A percentile compares a stretch with the other conserved stretches of the same genome.
These are phyloP conservation scores for Acropora yongei DNA, from an alignment of 64 coral and sea anemone genomes.

Conservation along the genomic window DNA sequence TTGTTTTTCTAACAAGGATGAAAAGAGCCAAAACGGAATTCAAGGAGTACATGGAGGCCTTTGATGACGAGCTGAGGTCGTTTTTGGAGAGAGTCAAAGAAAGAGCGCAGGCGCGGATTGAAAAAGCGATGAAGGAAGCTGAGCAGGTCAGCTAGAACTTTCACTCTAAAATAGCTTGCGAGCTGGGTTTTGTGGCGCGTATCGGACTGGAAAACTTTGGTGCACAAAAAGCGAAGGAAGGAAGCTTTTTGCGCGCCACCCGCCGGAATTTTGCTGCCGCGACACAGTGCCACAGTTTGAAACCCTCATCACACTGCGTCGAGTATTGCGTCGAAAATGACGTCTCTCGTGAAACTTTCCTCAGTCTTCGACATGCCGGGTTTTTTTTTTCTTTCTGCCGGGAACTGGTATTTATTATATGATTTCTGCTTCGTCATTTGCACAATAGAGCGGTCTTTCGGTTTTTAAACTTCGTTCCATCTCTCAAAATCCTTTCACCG, in stretches of 20 bases:
- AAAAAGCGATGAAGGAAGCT: slow-evolving; percentile 89
- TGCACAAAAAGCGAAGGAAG: no score
- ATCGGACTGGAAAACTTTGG: no score
- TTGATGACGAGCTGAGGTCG: slow-evolving; percentile 89
- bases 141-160: slow-evolving; percentile 73
- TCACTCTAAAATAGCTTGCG: background rate
- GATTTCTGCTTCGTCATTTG: background rate
- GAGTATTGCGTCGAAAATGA: no score
- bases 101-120: slow-evolving; percentile 89
- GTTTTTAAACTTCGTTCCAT: background rate
- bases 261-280: no score
- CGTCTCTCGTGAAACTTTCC: no score
- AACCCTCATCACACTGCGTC: no score
- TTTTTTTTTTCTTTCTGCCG: no score
- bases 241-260: no score
- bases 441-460: background rate
- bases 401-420: no score
- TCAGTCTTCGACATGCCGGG: no score
- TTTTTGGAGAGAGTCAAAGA: slow-evolving; percentile 89
- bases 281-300: no score
- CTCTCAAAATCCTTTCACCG: background rate
- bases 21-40: slow-evolving; percentile 86
- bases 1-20: slow-evolving; percentile 55
- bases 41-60: slow-evolving; percentile 94
- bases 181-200: no score